Base-by-base conservation (phyloP, 2,113 vertebrate genomes). In the Sylvilagus bachmani region DNA sequence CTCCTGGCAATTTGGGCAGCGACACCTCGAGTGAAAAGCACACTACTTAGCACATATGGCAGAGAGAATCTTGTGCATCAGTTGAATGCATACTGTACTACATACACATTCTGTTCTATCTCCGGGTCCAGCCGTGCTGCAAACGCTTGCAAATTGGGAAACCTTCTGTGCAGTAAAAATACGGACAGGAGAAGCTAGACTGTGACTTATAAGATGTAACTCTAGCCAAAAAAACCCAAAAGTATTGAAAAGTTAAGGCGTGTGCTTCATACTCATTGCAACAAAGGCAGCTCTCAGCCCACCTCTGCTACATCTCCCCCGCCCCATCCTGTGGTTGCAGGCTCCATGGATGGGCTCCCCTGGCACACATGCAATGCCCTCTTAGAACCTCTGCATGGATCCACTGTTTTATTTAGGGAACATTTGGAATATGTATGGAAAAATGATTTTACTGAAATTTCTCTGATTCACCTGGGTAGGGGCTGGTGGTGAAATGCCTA, bases 41-140 rank as follows among this genome's bases (percentile, higher is more conserved):
- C 98, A 98, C 98, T 98, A 88, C 95, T 97, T 96, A 96, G 96
- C 98, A 97, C 97, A 98, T 98, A 98, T 98, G 98, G 98, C 98
- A 97, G 97, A 95, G 98, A 98, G 97, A 98, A 96, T 97, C 98
- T 98, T 98, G 98, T 97, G 97, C 98, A 97, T 98, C 97, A 97
- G 97, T 55, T 97, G 98, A 98, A 98, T 97, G 97, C 98, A 98
- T 97, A 98, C 98, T 98, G 98, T 98, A 98, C 98, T 97, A 97
- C 98, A 98, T 97, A 98, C 98, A 98, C 98, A 98, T 98, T 98
- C 98, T 98, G 98, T 98, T 98, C 98, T 98, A 98, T 98, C 98
- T 98, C 97, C 69, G 89, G 98, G 98, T 98, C 97, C 98, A 98
- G 98, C 98, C 98, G 98, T 98, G 98, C 98, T 98, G 98, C 98